phyloP scores from a whole-genome alignment of 2,797 vertebrate species.

The Astyanax mexicanus region DNA sequence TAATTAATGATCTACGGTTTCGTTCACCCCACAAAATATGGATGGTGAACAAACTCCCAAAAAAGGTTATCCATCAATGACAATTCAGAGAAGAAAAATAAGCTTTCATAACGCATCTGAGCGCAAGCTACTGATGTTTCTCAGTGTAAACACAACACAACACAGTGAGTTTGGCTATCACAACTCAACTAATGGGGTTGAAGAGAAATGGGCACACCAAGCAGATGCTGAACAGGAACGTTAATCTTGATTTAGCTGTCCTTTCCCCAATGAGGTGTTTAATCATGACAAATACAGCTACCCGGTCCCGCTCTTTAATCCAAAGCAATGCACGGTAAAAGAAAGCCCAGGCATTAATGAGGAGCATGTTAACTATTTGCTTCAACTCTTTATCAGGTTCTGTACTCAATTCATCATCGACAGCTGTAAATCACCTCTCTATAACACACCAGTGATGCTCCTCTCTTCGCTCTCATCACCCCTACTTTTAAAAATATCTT shows the following conservation, averaged over 20 bases:
- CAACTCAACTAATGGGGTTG: slow-evolving; percentile 64
- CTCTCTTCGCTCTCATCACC: not conserved
- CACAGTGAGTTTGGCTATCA: slow-evolving; percentile 50
- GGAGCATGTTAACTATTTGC: slow-evolving; percentile 43
- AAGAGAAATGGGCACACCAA: slow-evolving; percentile 58
- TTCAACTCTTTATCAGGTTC: slow-evolving; percentile 21
- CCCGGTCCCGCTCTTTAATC: slow-evolving; percentile 63
- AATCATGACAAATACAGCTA: slow-evolving; percentile 75
- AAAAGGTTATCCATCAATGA: slow-evolving; percentile 47
- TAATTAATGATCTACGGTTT: slow-evolving; percentile 40
- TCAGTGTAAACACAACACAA: slow-evolving; percentile 52
- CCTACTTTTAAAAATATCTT: not conserved
- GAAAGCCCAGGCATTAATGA: slow-evolving; percentile 62
- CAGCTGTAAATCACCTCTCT: not conserved
- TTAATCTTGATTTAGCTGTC: slow-evolving; percentile 78
- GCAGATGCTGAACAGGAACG: slow-evolving; percentile 57
- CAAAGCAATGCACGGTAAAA: slow-evolving; percentile 63
- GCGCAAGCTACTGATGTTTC: slow-evolving; percentile 39
- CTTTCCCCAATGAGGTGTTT: slow-evolving; percentile 73
- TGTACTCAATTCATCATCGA: slow-evolving; percentile 32
- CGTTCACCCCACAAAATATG: slow-evolving; percentile 21
- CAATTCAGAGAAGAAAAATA: slow-evolving; percentile 46
- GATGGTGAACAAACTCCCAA: slow-evolving; percentile 30
- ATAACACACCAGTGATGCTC: not conserved
- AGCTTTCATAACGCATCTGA: slow-evolving; percentile 29